Conservation (phyloP, 1,140 invertebrate genomes). For the Procambarus virginalis region DNA sequence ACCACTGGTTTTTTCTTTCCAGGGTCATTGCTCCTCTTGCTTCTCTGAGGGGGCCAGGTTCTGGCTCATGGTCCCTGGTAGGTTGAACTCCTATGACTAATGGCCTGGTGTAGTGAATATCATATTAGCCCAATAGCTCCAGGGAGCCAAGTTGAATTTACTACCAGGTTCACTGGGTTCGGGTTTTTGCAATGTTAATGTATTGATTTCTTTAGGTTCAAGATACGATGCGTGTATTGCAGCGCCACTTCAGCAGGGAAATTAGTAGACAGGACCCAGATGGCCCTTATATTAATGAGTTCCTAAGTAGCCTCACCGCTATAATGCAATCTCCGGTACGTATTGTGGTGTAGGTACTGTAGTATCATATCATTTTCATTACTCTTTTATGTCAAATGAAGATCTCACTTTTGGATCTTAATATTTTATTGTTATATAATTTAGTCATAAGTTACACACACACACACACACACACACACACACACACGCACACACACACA, state of each 20-base stretch:
- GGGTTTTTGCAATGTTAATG: too few relatives aligned
- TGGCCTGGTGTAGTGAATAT: too few relatives aligned
- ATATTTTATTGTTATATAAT: background rate
- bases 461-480: too few relatives aligned
- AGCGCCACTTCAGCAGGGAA: constrained; percentile 62
- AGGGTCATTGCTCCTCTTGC: too few relatives aligned
- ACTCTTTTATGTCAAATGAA: background rate
- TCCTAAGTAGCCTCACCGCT: constrained; percentile 60
- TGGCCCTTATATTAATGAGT: constrained; percentile 61
- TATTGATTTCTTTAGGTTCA: constrained; percentile 44
- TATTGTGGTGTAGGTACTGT: background rate
- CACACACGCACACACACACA: too few relatives aligned
- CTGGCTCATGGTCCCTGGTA: too few relatives aligned
- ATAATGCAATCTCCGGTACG: constrained; percentile 61
- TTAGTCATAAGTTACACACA: background rate
- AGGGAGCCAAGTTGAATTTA: too few relatives aligned
- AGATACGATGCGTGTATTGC: constrained; percentile 68
- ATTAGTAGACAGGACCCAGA: constrained; percentile 55
- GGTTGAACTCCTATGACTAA: too few relatives aligned
- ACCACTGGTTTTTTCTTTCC: too few relatives aligned
- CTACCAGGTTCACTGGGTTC: too few relatives aligned
- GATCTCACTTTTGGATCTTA: background rate
- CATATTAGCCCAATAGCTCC: too few relatives aligned
- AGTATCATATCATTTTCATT: background rate
- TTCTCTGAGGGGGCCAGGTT: too few relatives aligned